These are phyloP conservation scores for Heteropelma amictum DNA, from an alignment of 2,888 invertebrate genomes.

Conservation along the genomic window DNA sequence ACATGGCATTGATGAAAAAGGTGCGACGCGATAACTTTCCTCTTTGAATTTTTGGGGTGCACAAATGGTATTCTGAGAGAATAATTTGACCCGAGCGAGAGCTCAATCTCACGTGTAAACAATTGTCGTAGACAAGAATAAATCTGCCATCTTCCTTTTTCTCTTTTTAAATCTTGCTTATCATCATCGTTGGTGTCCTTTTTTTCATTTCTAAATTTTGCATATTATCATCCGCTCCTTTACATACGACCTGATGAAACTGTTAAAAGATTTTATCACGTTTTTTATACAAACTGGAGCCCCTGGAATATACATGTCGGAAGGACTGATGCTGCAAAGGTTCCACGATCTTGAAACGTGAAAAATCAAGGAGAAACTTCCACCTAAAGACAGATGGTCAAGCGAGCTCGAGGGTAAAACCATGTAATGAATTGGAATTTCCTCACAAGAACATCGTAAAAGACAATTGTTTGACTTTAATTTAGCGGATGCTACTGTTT, in stretches of 20 bases:
- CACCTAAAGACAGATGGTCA: neutral
- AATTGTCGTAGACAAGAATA: slow-evolving; percentile 46
- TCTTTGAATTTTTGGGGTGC: slow-evolving; percentile 17
- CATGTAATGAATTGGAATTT: slow-evolving; percentile 8
- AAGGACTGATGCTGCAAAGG: slow-evolving; percentile 31
- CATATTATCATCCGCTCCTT: slow-evolving; percentile 27
- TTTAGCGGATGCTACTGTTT: too few relatives aligned
- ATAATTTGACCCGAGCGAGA: slow-evolving; percentile 53
- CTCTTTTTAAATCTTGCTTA: neutral
- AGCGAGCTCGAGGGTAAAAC: neutral
- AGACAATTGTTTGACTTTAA: too few relatives aligned
- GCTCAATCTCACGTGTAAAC: slow-evolving; percentile 51
- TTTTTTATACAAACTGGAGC: slow-evolving; percentile 51
- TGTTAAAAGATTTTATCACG: slow-evolving; percentile 43
- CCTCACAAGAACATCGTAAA: neutral
- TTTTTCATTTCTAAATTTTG: slow-evolving; percentile 8
- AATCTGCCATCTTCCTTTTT: slow-evolving; percentile 19
- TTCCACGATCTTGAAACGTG: neutral
- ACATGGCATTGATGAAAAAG: too few relatives aligned
- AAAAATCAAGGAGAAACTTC: slow-evolving; percentile 30
- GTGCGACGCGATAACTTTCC: slow-evolving; percentile 36
- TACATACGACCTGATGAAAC: slow-evolving; percentile 14
- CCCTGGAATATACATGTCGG: slow-evolving; percentile 28
- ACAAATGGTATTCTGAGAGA: neutral
- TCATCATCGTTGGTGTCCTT: neutral